These are phyloP conservation scores for Trachemys scripta DNA, from an alignment of 2,113 vertebrate species.

Conservation along the genomic window DNA sequence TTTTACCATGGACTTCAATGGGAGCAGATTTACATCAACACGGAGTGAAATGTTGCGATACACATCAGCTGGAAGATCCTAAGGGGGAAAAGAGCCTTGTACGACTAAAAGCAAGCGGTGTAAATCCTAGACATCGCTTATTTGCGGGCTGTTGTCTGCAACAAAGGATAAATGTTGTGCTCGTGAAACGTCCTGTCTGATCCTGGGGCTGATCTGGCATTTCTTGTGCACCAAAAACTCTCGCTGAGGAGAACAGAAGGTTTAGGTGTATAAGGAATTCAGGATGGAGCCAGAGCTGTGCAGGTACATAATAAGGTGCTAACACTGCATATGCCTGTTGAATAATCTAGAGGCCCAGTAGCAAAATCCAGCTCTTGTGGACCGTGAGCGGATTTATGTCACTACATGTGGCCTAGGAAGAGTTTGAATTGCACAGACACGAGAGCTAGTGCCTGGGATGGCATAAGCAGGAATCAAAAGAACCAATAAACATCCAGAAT, in stretches of 20 bases:
- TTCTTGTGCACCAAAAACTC: background rate
- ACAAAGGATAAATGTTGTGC: background rate
- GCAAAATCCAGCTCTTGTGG: background rate
- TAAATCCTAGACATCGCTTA: background rate
- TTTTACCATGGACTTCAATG: background rate
- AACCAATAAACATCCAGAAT: background rate
- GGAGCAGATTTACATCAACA: conserved; percentile 7
- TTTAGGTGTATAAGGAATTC: background rate
- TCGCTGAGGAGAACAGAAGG: accelerated
- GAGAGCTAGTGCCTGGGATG: no score
- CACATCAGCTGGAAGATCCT: background rate
- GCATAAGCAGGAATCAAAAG: no score
- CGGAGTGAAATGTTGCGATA: accelerated
- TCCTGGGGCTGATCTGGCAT: background rate
- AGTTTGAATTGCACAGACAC: background rate
- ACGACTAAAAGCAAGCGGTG: background rate
- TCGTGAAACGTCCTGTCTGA: accelerated
- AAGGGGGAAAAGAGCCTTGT: background rate
- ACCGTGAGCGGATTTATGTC: background rate
- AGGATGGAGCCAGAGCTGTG: background rate
- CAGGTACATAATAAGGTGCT: background rate
- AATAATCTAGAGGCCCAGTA: background rate
- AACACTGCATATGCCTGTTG: background rate
- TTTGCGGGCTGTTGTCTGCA: background rate
- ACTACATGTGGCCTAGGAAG: accelerated